phyloP scores from a whole-genome alignment of 2,888 invertebrate genomes.

The Drosophila koepferae region DNA sequence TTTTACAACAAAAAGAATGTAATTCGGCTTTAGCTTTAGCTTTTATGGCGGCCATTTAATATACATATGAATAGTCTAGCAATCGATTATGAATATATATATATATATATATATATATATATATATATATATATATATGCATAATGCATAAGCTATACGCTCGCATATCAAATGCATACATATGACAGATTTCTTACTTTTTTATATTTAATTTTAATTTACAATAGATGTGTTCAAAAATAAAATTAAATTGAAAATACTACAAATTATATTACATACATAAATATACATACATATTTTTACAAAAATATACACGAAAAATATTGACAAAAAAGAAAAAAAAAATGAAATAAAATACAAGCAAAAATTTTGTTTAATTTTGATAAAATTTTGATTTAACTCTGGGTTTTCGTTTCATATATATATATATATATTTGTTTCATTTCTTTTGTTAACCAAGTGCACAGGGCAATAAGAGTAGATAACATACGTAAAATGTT shows the following conservation, averaged over 20 bases:
- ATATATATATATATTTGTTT: not conserved
- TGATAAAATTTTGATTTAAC: not conserved
- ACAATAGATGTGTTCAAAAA: slow-evolving; percentile 35
- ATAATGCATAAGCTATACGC: slow-evolving; percentile 46
- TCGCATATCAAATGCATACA: slow-evolving; percentile 67
- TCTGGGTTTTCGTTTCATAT: not conserved
- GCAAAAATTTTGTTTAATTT: slow-evolving; percentile 10
- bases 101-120: slow-evolving; percentile 23
- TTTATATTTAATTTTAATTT: slow-evolving; percentile 46
- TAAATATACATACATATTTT: slow-evolving; percentile 51
- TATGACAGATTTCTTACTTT: slow-evolving; percentile 43
- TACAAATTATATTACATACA: slow-evolving; percentile 23
- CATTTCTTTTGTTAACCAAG: slow-evolving; percentile 23
- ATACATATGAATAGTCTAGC: slow-evolving; percentile 34
- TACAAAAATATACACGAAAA: slow-evolving; percentile 54
- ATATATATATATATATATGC: slow-evolving; percentile 33
- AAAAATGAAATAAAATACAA: not conserved
- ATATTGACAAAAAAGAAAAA: not conserved
- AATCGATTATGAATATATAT: slow-evolving; percentile 42
- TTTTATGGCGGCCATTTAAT: slow-evolving; percentile 66
- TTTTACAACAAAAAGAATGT: slow-evolving; percentile 13
- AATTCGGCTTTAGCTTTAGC: slow-evolving; percentile 58
- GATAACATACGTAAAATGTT: slow-evolving; percentile 28
- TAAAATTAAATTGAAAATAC: not conserved
- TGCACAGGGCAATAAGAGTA: slow-evolving; percentile 69